phyloP scores from a whole-genome alignment of 2,797 vertebrate genomes.

The Hapalemur alaotrensis region DNA sequence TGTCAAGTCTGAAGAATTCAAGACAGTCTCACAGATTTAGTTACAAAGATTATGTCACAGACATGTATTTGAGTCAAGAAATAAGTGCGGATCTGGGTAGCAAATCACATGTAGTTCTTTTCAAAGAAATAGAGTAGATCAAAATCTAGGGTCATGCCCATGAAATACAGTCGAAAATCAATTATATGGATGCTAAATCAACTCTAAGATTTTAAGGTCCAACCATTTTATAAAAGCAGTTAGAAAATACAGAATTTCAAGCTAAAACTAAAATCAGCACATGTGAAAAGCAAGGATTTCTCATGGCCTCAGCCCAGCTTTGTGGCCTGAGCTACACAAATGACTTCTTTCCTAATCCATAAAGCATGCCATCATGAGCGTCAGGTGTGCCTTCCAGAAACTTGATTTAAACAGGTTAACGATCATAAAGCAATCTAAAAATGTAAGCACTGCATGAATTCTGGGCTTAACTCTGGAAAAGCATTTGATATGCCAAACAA shows the following conservation, averaged over 20 bases:
- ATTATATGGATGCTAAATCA: not conserved
- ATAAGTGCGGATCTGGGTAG: not conserved
- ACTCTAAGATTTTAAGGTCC: not conserved
- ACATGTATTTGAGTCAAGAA: not conserved
- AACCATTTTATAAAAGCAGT: not conserved
- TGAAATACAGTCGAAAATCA: not conserved
- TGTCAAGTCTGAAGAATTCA: not conserved
- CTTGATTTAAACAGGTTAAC: slow-evolving; percentile 27
- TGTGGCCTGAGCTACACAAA: not conserved
- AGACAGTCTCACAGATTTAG: not conserved
- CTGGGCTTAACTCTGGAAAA: not conserved
- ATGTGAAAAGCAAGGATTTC: not conserved
- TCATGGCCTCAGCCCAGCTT: not conserved
- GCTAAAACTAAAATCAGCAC: not conserved
- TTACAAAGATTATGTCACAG: not conserved
- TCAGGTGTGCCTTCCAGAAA: not conserved
- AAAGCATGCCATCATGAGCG: not conserved
- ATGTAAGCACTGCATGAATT: not conserved
- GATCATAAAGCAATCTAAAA: slow-evolving; percentile 20
- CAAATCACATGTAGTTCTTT: not conserved
- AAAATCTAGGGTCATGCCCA: not conserved
- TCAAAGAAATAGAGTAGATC: not conserved
- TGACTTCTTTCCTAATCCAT: not conserved
- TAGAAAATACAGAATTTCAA: not conserved
- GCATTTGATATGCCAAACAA: not conserved